A percentile compares a stretch with the other conserved stretches of the same genome.
phyloP scores from a whole-genome alignment of 1,140 invertebrate genomes.

The Drosophila pachea region DNA sequence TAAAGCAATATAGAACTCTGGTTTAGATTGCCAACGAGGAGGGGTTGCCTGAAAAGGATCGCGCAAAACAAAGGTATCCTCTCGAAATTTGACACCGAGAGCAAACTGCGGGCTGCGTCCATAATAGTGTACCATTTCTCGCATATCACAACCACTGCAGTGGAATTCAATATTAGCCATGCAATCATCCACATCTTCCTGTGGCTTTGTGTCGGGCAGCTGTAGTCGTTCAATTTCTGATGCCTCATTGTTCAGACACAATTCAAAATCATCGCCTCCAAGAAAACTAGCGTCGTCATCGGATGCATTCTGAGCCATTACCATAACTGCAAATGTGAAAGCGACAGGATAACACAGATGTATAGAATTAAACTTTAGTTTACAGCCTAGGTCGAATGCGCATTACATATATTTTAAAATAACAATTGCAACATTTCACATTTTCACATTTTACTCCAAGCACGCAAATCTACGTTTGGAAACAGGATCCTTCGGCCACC shows the following conservation, averaged over 20 bases:
- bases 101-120: constrained; percentile 86
- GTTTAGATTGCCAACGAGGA: constrained; percentile 79
- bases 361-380: neutral
- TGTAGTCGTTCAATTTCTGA: constrained; percentile 46
- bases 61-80: constrained; percentile 88
- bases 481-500: constrained; percentile 90
- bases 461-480: constrained; percentile 59
- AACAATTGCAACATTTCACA: constrained; percentile 2
- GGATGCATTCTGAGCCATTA: constrained; percentile 5
- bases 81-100: constrained; percentile 82
- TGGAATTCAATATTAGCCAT: constrained; percentile 80
- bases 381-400: neutral
- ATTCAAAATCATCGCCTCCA: constrained; percentile 29
- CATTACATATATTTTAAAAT: neutral
- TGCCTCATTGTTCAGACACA: constrained; percentile 49
- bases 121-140: constrained; percentile 86
- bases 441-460: constrained; percentile 35
- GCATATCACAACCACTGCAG: constrained; percentile 83
- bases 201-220: constrained; percentile 35
- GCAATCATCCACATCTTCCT: constrained; percentile 56
- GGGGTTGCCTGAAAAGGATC: constrained; percentile 88
- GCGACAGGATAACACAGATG: neutral
- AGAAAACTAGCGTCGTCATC: neutral
- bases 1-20: constrained; percentile 84
- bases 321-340: constrained; percentile 14